A percentile compares a stretch with the other conserved stretches of the same genome.
Conservation (phyloP, 1,140 invertebrate species). For the Trinorchestia longiramus region DNA sequence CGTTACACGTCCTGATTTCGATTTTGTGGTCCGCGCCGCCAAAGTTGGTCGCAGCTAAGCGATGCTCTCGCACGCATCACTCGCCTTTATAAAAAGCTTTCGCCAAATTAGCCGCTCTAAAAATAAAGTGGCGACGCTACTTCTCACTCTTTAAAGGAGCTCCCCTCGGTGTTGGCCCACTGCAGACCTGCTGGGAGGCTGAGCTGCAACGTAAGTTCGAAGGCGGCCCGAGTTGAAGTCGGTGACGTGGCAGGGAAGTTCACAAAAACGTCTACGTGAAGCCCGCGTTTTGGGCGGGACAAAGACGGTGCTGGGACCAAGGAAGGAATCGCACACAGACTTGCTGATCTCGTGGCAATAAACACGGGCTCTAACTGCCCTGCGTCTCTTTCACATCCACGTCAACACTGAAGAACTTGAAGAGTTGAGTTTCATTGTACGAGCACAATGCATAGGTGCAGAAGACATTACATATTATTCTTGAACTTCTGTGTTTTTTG, state of each 20-base stretch:
- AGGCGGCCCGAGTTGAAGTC: neutral
- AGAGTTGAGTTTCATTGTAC: neutral
- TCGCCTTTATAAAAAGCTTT: constrained; percentile 10
- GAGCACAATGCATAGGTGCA: too few species aligned
- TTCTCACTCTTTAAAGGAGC: neutral
- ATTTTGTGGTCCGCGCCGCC: neutral
- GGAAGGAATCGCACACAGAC: neutral
- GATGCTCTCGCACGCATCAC: constrained; percentile 14
- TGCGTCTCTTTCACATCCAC: neutral
- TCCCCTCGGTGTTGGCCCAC: neutral
- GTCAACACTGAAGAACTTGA: neutral
- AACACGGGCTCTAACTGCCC: neutral
- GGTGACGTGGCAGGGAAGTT: neutral
- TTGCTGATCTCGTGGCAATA: neutral
- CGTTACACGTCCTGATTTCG: neutral
- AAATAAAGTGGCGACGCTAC: constrained; percentile 9
- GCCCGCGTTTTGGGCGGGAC: constrained; percentile 30
- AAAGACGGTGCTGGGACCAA: constrained; percentile 15
- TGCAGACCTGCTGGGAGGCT: neutral
- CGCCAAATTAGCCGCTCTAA: constrained; percentile 16
- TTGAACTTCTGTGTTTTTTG: too few species aligned
- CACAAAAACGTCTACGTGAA: neutral
- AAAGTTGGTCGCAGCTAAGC: neutral
- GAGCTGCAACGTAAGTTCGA: neutral
- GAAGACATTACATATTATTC: too few species aligned